A percentile compares a stretch with the other conserved stretches of the same genome.
These are phyloP conservation scores for Metopia argyrocephala DNA, from an alignment of 2,888 invertebrate species.

Conservation along the genomic window DNA sequence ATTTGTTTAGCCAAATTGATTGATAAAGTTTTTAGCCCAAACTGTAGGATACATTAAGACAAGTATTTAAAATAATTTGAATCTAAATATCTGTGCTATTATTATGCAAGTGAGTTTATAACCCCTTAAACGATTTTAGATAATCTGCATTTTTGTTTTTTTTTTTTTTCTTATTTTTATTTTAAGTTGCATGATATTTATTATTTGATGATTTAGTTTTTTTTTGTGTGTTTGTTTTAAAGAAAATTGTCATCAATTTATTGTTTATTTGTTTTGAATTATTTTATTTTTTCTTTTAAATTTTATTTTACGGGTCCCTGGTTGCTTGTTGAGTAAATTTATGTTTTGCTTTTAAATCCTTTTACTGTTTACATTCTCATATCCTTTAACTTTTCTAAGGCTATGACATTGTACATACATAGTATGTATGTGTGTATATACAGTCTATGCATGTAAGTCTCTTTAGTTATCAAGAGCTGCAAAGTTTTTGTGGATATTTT, in stretches of 20 bases:
- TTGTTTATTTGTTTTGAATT: slow-evolving; percentile 41
- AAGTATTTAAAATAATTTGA: slow-evolving; percentile 31
- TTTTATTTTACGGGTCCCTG: slow-evolving; percentile 48
- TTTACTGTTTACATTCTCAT: slow-evolving; percentile 21
- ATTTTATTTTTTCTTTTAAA: slow-evolving; percentile 11
- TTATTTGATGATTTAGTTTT: too few relatives aligned
- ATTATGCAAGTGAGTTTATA: neutral
- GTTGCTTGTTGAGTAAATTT: slow-evolving; percentile 51
- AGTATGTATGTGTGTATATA: neutral
- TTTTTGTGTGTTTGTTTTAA: neutral
- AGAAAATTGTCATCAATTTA: slow-evolving; percentile 43
- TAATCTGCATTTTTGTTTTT: slow-evolving; percentile 5
- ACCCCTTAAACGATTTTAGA: slow-evolving; percentile 35
- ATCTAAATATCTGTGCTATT: slow-evolving; percentile 32
- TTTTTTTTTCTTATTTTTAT: neutral
- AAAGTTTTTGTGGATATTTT: slow-evolving; percentile 41
- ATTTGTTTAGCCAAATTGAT: slow-evolving; percentile 29
- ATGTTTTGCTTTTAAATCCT: slow-evolving; percentile 48
- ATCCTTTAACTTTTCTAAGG: slow-evolving; percentile 3
- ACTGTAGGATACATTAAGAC: neutral
- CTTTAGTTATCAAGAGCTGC: slow-evolving; percentile 18
- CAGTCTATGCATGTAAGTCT: too few relatives aligned
- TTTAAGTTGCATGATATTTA: slow-evolving; percentile 15
- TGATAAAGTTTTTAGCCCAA: slow-evolving; percentile 8
- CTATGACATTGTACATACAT: too few relatives aligned